A percentile compares a stretch with the other conserved stretches of the same genome.
These are phyloP conservation scores for Latrodectus elegans DNA, from an alignment of 2,888 invertebrate genomes.

Conservation along the genomic window DNA sequence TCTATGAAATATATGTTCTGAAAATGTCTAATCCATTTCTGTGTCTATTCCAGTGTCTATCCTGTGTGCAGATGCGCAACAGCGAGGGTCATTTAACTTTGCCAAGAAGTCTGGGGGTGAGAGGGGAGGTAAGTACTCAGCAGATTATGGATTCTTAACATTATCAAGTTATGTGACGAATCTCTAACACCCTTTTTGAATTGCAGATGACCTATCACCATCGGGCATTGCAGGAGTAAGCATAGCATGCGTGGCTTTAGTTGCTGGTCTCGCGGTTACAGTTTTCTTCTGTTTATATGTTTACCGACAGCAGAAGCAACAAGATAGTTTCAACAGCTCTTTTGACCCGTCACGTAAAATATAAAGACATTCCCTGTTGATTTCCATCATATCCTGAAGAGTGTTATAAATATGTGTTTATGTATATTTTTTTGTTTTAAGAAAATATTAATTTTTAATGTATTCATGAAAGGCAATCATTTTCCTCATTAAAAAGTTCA, in stretches of 20 bases:
- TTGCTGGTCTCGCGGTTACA: constrained; percentile 66
- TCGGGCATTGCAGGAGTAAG: constrained; percentile 69
- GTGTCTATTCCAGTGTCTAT: constrained; percentile 18
- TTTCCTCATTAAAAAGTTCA: no score
- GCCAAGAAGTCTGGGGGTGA: constrained; percentile 60
- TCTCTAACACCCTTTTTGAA: not conserved
- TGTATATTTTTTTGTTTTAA: no score
- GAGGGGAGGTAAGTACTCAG: constrained; percentile 36
- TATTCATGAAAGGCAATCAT: no score
- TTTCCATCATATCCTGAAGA: not conserved
- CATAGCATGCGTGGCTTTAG: constrained; percentile 63
- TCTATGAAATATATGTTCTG: no score
- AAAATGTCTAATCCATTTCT: no score
- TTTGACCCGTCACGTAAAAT: constrained; percentile 39
- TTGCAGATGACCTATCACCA: constrained; percentile 68
- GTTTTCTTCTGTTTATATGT: constrained; percentile 69
- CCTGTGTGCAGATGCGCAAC: constrained; percentile 9
- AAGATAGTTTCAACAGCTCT: constrained; percentile 43
- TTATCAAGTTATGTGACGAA: not conserved
- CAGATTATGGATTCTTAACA: not conserved
- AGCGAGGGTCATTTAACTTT: constrained; percentile 52
- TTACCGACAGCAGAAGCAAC: constrained; percentile 60
- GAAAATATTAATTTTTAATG: no score
- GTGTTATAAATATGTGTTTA: no score
- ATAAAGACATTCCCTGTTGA: not conserved